Evolutionary conservation across 2,797 vertebrate species (phyloP).

Genomic region (Anolis apletophallus): DNA sequence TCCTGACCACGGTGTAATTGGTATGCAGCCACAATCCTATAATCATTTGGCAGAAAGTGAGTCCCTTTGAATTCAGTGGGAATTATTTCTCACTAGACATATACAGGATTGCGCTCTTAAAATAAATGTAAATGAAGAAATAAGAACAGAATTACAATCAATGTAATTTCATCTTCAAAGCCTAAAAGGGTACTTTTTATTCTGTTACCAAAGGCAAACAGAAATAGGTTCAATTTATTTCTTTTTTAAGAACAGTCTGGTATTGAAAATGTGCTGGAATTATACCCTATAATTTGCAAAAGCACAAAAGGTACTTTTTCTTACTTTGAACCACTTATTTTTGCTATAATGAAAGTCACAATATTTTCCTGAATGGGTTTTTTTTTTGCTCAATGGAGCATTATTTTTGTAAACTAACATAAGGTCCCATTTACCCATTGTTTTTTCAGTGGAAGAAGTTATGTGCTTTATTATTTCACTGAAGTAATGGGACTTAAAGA

Average conservation of each 20-base stretch:
- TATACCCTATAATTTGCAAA: conserved; percentile 17
- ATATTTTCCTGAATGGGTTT: conserved; percentile 29
- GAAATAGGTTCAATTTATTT: conserved; percentile 1
- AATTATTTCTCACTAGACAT: neutral
- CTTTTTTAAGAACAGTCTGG: neutral
- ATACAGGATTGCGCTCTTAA: neutral
- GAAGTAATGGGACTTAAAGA: neutral
- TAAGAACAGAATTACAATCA: neutral
- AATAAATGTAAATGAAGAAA: neutral
- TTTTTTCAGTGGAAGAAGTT: neutral
- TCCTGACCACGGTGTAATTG: neutral
- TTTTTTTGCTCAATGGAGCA: conserved; percentile 41
- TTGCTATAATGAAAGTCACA: neutral
- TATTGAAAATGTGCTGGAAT: neutral
- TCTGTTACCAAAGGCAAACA: neutral
- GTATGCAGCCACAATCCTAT: neutral
- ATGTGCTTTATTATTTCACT: neutral
- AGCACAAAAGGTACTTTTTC: conserved; percentile 12
- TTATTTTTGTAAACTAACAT: conserved; percentile 39
- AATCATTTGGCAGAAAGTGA: neutral
- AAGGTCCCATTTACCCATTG: neutral
- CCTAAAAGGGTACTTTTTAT: neutral
- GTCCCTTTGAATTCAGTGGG: neutral
- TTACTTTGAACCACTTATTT: neutral
- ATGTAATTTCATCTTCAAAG: conserved; percentile 2